Base-by-base conservation (phyloP, 2,888 invertebrate genomes). In the Heliconius ethilla region DNA sequence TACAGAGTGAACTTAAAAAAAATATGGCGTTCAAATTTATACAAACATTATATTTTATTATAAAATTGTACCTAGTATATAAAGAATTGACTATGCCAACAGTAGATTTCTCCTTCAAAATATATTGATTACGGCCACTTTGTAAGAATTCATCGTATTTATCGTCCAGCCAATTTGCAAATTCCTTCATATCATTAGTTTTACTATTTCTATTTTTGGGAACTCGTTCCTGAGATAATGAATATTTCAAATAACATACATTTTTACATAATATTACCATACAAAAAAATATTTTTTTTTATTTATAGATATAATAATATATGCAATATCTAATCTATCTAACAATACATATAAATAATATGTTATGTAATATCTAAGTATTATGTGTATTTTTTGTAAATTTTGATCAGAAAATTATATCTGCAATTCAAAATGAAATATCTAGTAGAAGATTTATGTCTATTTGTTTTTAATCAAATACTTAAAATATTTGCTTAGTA, bases 161-260 rank as follows among this genome's bases (percentile, higher is more conserved):
- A 40, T 81, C 75, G 82, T 94, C 92, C 69, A 94, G 85, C 93
- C 93, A 94, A n/a, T 78, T 78, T 0, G 92, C 92, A 75, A 94
- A 93, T 5, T 85, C 87, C 22, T 82, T 81, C 73, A 87, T 78
- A 11, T 89, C 25, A 40, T 85, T 0, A 80, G 82, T 27, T 69
- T 81, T 79, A 13, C 80, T 77, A 55, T 70, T 63, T 66, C 66
- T 74, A 72, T 59, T 72, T 75, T 11, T 59, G 70, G 78, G 82
- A 59, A 73, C 63, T 66, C 75, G 82, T 65, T 83, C 83, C 83
- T 84, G 27, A 55, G 25, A 59, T 10, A 78, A 62, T 45, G 2
- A 55, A 51, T n/a, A 33, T 70, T 70, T 22, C 40, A 75, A 25
- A 22, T 7, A 33, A 62, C 9, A 1, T 62, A 25, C 3, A 55